phyloP scores from a whole-genome alignment of 1,140 invertebrate species.

The Papilio dardanus region DNA sequence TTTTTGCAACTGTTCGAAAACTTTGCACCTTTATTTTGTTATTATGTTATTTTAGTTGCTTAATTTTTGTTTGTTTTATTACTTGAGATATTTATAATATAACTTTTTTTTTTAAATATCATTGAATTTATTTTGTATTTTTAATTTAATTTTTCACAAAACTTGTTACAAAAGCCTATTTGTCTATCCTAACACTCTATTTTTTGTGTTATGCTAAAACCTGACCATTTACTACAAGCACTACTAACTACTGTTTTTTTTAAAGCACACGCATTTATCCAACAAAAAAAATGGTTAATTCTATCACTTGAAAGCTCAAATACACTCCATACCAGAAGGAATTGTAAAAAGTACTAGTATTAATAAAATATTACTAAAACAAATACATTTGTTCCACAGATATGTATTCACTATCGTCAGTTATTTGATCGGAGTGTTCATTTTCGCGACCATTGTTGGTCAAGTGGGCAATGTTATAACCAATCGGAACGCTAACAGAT shows the following conservation, averaged over 20 bases:
- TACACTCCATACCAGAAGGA: not conserved
- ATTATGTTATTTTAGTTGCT: constrained; percentile 50
- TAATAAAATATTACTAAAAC: constrained; percentile 64
- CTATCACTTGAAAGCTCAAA: not conserved
- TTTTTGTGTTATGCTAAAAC: too few relatives aligned
- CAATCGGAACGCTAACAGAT: constrained; percentile 97
- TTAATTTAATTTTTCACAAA: too few relatives aligned
- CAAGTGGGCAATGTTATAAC: constrained; percentile 99
- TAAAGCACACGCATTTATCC: not conserved
- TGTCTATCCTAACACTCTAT: too few relatives aligned
- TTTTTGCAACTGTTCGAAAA: constrained; percentile 84
- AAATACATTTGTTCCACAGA: constrained; percentile 92
- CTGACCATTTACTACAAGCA: too few relatives aligned
- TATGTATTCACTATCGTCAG: constrained; percentile 98
- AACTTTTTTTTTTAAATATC: too few relatives aligned
- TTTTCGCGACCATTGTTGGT: constrained; percentile 98
- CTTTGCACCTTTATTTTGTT: constrained; percentile 79
- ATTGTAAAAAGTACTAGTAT: too few relatives aligned
- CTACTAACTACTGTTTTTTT: too few relatives aligned
- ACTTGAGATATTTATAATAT: constrained; percentile 31
- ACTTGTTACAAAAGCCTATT: too few relatives aligned
- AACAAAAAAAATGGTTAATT: not conserved
- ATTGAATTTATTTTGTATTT: too few relatives aligned
- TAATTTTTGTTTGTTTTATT: constrained; percentile 33
- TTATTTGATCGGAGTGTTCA: constrained; percentile 98